Evolutionary conservation across 1,140 invertebrate species (phyloP), one percentile per base, ranked within the genome.

Genomic region (Vanessa tameamea): DNA sequence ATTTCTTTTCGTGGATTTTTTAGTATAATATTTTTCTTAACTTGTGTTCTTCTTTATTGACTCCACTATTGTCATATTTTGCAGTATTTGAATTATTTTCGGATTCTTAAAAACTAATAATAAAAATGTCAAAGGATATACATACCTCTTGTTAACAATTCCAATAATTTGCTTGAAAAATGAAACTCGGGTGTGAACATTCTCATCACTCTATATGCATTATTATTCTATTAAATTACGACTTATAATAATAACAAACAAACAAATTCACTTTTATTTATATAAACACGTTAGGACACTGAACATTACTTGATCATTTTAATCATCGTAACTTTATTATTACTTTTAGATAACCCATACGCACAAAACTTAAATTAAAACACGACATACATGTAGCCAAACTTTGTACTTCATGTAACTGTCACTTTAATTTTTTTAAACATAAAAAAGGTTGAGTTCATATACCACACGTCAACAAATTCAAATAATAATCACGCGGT

Each of bases 161-260:
- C 90, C 80, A 92, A 72, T 26, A 92, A 70, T 78, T 92, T 92
- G 69, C 89, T 92, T n/a, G 90, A 91, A 75, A 92, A 92, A 80
- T 91, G 90, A 77, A 89, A 92, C 69, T 89, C 89, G n/a, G 88
- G 78, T 23, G 70, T 78, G 68, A 91, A 88, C 90, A 92, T 90
- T 72, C 48, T 72, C 68, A 75, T 61, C 68, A 57, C 71, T 61
- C 67, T 73, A 64, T 51, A 51, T 57, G 37, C 63, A 51, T 61
- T 20, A 69, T 37, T 43, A 37, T 51, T n/a, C 31, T n/a, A 47
- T 61, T 61, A 61, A 57, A 31, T 48, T 61, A 50, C 55, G 26
- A 47, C 23, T 51, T 66, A 47, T 59, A 16, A 67, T 43, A 53
- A 61, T 47, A 73, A 73, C 37, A 43, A 43, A 43, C 37, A 43